Evolutionary conservation across 2,113 vertebrate genomes (phyloP).

Genomic region (Fulmarus glacialis): DNA sequence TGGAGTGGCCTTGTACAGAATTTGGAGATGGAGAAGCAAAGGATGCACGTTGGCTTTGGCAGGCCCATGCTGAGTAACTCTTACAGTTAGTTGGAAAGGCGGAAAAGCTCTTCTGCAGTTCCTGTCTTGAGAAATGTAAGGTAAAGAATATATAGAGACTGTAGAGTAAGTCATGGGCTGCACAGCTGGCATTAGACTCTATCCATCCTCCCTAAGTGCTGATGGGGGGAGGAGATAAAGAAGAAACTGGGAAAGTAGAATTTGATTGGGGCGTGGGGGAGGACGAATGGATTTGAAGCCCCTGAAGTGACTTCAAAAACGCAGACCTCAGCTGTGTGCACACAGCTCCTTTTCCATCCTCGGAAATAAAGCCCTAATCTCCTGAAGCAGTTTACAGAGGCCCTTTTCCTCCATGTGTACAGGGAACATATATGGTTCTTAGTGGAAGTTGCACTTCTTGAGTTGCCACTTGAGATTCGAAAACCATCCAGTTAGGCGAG

Average conservation of each 20-base stretch:
- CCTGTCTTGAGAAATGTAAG: background rate
- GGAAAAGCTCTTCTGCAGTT: background rate
- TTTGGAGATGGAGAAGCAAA: background rate
- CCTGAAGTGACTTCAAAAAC: background rate
- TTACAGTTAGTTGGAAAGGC: background rate
- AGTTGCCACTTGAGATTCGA: background rate
- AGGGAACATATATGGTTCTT: background rate
- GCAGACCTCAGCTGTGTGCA: background rate
- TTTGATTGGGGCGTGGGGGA: background rate
- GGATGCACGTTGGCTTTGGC: accelerated
- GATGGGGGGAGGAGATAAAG: background rate
- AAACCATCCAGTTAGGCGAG: background rate
- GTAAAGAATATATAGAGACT: background rate
- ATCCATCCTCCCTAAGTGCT: background rate
- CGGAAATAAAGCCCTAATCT: background rate
- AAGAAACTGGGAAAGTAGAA: background rate
- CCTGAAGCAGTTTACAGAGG: background rate
- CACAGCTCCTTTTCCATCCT: background rate
- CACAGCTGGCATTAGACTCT: background rate
- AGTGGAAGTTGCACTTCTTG: background rate
- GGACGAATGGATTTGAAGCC: background rate
- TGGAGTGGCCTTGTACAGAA: accelerated
- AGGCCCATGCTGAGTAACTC: background rate
- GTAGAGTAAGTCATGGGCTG: background rate
- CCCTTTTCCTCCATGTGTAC: background rate